These are phyloP conservation scores for Calliphora vomitoria DNA, from an alignment of 2,888 invertebrate genomes.

Conservation along the genomic window DNA sequence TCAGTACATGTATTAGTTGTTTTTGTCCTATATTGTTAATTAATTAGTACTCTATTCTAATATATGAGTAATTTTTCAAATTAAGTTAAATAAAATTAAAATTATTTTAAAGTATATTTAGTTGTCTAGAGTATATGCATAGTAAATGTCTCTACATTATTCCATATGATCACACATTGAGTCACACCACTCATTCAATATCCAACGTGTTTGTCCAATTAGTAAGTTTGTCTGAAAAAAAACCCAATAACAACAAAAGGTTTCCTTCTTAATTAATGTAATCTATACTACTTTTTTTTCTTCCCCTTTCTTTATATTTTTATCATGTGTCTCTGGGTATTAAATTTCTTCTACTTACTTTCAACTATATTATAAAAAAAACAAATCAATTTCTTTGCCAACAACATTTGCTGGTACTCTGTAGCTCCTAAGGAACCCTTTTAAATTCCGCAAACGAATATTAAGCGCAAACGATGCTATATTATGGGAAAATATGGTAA, in stretches of 20 bases:
- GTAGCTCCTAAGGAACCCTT: conserved; percentile 64
- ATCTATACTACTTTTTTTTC: conserved; percentile 32
- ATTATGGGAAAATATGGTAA: conserved; percentile 72
- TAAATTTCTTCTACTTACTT: conserved; percentile 49
- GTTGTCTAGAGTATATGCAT: neutral
- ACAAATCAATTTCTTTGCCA: neutral
- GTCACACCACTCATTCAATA: conserved; percentile 41
- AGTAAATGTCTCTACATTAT: conserved; percentile 4
- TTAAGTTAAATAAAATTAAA: too few relatives aligned
- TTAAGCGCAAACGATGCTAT: conserved; percentile 53
- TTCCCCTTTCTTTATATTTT: conserved; percentile 7
- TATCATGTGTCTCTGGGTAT: conserved; percentile 24
- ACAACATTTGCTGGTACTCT: too few relatives aligned
- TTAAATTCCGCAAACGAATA: conserved; percentile 64
- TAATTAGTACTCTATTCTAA: neutral
- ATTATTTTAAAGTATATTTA: too few relatives aligned
- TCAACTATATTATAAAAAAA: conserved; percentile 1
- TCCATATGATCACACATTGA: conserved; percentile 32
- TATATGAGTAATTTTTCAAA: conserved; percentile 1
- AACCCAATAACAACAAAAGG: conserved; percentile 26
- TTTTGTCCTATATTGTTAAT: conserved; percentile 7
- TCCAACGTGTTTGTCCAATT: conserved; percentile 65
- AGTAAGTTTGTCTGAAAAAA: conserved; percentile 36
- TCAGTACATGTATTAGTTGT: neutral
- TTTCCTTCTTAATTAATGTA: conserved; percentile 65